Base-by-base conservation (phyloP, 2,113 vertebrate genomes). In the Miniopterus natalensis region DNA sequence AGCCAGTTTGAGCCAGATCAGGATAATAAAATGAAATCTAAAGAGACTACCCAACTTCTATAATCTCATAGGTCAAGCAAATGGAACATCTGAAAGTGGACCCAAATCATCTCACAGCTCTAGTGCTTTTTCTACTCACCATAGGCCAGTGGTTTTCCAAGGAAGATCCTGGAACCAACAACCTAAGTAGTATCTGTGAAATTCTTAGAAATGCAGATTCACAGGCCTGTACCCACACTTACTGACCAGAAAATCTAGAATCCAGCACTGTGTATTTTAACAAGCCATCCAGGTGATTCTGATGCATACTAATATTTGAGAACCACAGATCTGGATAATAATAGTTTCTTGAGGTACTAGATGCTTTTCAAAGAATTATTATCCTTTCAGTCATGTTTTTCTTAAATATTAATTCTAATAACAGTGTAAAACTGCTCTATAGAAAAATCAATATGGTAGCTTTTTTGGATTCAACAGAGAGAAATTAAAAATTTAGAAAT, bases 401-500 rank as follows among this genome's bases (percentile, higher is more conserved):
- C 36, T 55, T 55, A 51, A 68, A 49, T 10, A 11, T 5, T 65
- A 75, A 88, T 70, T 85, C 84, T 71, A 77, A 49, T 15, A 51
- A 68, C 21, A 93, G 9, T 10, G 2, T 75, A 61, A 79, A 90
- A 21, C 23, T 83, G 27, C 25, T 29, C 47, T 61, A 36, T 57
- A 74, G 53, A 27, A 70, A 47, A 29, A 49, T 55, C n/a, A 65
- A 23, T 55, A 55, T 63, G 42, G 29, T 1, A 96, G 27, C 6
- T 59, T 85, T 89, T 42, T 75, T 85, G 31, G 49, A 84, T 78
- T 79, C 5, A 59, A 51, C 57, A 88, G 45, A 66, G 23, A 71
- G 55, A 79, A 68, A 49, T 29, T 55, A 14, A 87, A 79, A 74
- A n/a, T 84, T 77, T 61, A 83, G 74, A 84, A 79, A 90, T 65